Evolutionary conservation across 2,797 vertebrate species (phyloP).

Genomic region (Zonotrichia albicollis): DNA sequence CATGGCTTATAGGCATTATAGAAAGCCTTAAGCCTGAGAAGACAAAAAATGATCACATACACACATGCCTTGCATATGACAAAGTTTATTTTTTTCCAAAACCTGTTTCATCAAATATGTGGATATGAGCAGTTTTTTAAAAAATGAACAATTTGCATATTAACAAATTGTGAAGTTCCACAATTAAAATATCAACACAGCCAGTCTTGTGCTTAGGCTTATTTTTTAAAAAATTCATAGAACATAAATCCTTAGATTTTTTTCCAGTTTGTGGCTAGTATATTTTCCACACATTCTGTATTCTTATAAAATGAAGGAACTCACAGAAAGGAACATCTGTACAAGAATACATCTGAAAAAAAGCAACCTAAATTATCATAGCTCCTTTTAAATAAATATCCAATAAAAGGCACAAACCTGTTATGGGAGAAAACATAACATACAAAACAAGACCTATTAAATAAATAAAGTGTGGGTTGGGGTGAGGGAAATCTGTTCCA

Average conservation of each 20-base stretch:
- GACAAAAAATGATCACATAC: neutral
- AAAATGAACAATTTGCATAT: slow-evolving; percentile 39
- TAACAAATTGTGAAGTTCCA: slow-evolving; percentile 40
- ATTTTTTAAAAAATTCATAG: slow-evolving; percentile 9
- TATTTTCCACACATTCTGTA: slow-evolving; percentile 10
- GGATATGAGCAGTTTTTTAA: slow-evolving; percentile 43
- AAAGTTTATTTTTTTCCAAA: slow-evolving; percentile 73
- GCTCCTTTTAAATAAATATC: slow-evolving; percentile 62
- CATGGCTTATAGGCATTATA: fast-evolving
- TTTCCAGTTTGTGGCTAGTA: slow-evolving; percentile 17
- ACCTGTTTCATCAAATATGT: slow-evolving; percentile 57
- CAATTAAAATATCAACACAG: slow-evolving; percentile 36
- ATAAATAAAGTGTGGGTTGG: slow-evolving; percentile 41
- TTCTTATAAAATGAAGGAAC: slow-evolving; percentile 34
- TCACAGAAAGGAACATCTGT: slow-evolving; percentile 29
- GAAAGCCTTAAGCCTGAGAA: neutral
- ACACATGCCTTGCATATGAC: neutral
- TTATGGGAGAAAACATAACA: slow-evolving; percentile 8
- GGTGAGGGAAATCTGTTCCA: slow-evolving; percentile 46
- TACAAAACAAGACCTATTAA: slow-evolving; percentile 43
- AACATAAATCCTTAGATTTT: neutral
- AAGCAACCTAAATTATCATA: slow-evolving; percentile 17
- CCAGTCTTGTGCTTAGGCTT: slow-evolving; percentile 53
- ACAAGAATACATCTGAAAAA: slow-evolving; percentile 26
- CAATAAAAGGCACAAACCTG: slow-evolving; percentile 67